These are phyloP conservation scores for Pseudolaguvia tuberculata DNA, from an alignment of 2,113 vertebrate genomes.

Conservation along the genomic window DNA sequence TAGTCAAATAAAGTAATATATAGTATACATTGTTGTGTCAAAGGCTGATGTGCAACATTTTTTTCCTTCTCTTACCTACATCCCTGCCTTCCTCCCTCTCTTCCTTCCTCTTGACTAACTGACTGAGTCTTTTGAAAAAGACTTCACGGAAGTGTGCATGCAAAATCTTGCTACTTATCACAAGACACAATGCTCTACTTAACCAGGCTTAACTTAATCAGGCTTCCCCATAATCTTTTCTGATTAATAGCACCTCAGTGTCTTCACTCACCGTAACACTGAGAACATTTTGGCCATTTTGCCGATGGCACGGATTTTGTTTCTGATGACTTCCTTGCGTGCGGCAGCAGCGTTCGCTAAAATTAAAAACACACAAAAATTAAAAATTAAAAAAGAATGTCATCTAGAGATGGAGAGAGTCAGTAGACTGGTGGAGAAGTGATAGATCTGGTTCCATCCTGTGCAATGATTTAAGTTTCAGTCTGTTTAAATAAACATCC, in stretches of 20 bases:
- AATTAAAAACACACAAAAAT: slow-evolving; percentile 18
- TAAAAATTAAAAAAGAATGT: background rate
- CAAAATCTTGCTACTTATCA: background rate
- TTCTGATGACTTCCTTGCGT: slow-evolving; percentile 77
- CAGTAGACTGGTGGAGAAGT: no score
- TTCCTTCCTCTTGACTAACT: background rate
- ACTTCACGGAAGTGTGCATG: background rate
- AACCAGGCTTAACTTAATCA: no score
- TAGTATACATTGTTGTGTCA: no score
- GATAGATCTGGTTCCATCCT: no score
- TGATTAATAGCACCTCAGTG: slow-evolving; percentile 18
- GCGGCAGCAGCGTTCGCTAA: slow-evolving; percentile 76
- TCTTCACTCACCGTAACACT: slow-evolving; percentile 67
- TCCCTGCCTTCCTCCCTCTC: background rate
- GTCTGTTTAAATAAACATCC: no score
- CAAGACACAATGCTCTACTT: background rate
- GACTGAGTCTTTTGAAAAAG: background rate
- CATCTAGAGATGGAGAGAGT: no score
- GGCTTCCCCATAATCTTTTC: slow-evolving; percentile 5
- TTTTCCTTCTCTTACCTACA: no score
- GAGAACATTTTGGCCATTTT: slow-evolving; percentile 81
- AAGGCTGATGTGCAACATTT: no score
- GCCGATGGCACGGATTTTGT: slow-evolving; percentile 76
- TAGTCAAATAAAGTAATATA: no score
- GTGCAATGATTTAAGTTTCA: no score